Percentiles rank a stretch among this genome's conserved stretches.
Evolutionary conservation across 2,113 vertebrate species (phyloP).

Genomic region (Falco punctatus): DNA sequence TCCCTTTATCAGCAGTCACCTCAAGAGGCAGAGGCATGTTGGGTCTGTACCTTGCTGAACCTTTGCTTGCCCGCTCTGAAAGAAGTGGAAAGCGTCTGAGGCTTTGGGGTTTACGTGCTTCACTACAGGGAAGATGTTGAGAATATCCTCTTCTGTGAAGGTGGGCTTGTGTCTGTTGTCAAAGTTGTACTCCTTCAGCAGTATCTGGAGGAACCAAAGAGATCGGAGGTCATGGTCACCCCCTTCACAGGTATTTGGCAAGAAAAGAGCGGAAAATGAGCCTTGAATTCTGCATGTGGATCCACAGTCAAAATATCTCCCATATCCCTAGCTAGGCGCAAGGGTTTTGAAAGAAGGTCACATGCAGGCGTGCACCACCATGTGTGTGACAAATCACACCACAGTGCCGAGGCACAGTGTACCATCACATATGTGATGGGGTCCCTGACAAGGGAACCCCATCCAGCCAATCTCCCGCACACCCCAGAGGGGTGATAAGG

Average conservation of each 20-base stretch:
- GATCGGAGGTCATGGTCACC: not conserved
- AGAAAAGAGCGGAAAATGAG: not conserved
- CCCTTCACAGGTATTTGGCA: not conserved
- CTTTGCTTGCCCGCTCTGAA: constrained; percentile 99
- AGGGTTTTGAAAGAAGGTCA: not conserved
- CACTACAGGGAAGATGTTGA: constrained; percentile 98
- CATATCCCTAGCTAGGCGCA: not conserved
- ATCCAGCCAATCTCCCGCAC: not conserved
- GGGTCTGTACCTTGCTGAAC: constrained; percentile 91
- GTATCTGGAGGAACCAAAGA: constrained; percentile 76
- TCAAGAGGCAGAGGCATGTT: rapidly evolving
- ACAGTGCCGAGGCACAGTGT: not conserved
- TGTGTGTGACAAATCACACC: rapidly evolving
- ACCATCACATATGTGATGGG: too few relatives aligned
- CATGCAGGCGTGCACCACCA: rapidly evolving
- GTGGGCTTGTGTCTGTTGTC: constrained; percentile 96
- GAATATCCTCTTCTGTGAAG: constrained; percentile 96
- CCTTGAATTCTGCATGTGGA: not conserved
- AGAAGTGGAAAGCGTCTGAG: constrained; percentile 98
- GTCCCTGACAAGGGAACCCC: not conserved
- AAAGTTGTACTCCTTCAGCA: constrained; percentile 97
- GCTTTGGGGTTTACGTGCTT: constrained; percentile 98
- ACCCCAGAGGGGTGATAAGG: not conserved
- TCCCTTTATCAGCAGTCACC: not conserved
- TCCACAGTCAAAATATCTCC: not conserved